Conservation (phyloP, 2,797 vertebrate species). For the Gymnocypris eckloni region DNA sequence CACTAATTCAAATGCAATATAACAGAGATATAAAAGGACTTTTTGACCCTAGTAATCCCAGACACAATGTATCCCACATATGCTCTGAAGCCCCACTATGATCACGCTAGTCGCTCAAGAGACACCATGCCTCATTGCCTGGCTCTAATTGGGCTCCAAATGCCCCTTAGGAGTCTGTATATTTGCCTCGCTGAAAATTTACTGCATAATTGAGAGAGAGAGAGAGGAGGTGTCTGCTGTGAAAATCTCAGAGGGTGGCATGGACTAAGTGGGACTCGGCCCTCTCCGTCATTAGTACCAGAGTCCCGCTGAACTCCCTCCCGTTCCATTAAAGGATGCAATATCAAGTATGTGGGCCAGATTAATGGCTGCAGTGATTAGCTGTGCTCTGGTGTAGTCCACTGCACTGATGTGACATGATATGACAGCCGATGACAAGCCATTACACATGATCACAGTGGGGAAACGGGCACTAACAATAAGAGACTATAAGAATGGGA, state of each 20-base stretch:
- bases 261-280: conserved; percentile 19
- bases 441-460: conserved; percentile 32
- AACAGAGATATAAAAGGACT: conserved; percentile 25
- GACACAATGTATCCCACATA: conserved; percentile 10
- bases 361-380: conserved; percentile 42
- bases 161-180: conserved; percentile 36
- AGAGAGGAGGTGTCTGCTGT: neutral
- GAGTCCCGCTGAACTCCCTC: conserved; percentile 19
- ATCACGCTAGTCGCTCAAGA: conserved; percentile 14
- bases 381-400: conserved; percentile 21
- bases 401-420: conserved; percentile 41
- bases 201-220: conserved; percentile 37
- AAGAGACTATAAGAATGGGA: neutral
- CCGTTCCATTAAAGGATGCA: conserved; percentile 34
- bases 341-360: conserved; percentile 38
- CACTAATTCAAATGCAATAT: neutral
- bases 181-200: conserved; percentile 17
- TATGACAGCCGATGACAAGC: conserved; percentile 24
- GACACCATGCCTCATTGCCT: conserved; percentile 47
- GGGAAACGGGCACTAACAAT: conserved; percentile 2
- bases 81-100: conserved; percentile 19
- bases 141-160: conserved; percentile 56
- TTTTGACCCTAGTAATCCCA: conserved; percentile 21
- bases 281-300: conserved; percentile 30
- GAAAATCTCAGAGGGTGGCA: conserved; percentile 33